phyloP scores from a whole-genome alignment of 2,888 invertebrate species.

The Scrobipalpa atriplicella region DNA sequence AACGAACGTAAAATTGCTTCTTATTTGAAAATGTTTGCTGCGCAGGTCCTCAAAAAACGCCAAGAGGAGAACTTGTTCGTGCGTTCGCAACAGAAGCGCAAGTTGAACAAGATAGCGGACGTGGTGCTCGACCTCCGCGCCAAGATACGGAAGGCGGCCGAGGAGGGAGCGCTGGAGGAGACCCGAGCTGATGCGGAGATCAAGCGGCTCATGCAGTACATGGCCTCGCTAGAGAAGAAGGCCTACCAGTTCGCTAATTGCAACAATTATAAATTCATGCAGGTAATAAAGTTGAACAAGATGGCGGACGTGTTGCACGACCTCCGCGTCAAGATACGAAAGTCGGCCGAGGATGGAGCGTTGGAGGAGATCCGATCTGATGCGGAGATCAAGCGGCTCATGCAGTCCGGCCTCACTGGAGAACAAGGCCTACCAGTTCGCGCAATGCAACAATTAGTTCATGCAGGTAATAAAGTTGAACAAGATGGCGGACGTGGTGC shows the following conservation, averaged over 20 bases:
- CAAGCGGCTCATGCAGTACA: conserved; percentile 84
- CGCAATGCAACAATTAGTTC: no score
- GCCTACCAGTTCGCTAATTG: conserved; percentile 84
- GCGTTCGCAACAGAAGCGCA: conserved; percentile 89
- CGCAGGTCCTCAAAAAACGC: conserved; percentile 90
- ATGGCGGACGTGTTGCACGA: no score
- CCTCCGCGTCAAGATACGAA: no score
- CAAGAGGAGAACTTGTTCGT: conserved; percentile 94
- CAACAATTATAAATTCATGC: conserved; percentile 85
- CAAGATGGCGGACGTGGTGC: conserved; percentile 89
- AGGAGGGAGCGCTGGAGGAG: conserved; percentile 85
- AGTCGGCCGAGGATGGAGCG: no score
- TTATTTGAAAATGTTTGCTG: background rate
- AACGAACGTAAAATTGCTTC: background rate
- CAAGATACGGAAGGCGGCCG: conserved; percentile 86
- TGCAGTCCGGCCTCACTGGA: no score
- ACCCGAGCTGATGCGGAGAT: conserved; percentile 87
- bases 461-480: no score
- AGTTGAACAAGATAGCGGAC: conserved; percentile 90
- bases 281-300: no score
- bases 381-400: no score
- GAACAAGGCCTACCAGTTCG: no score
- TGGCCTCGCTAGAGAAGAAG: conserved; percentile 87
- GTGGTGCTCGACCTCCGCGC: conserved; percentile 85
- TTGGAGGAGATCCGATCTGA: no score